Evolutionary conservation across 2,113 vertebrate genomes (phyloP).

Genomic region (Theristicus caerulescens): DNA sequence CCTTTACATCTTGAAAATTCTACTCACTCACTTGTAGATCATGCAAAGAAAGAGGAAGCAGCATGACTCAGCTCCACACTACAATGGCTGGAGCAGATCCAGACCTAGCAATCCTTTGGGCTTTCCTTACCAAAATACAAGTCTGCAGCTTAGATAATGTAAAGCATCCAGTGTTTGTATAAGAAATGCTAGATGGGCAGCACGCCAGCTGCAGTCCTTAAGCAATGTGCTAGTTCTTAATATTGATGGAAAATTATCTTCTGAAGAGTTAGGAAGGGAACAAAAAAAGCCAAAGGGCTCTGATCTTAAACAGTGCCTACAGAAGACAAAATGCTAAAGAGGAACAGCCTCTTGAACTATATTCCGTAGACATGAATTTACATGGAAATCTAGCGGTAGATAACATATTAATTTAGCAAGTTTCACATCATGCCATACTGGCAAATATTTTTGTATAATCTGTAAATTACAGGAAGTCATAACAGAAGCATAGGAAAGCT

Average conservation of each 20-base stretch:
- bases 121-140: constrained; percentile 59
- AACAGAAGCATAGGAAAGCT: background rate
- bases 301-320: background rate
- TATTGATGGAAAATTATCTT: background rate
- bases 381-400: background rate
- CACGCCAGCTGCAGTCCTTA: constrained; percentile 18
- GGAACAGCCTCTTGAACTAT: background rate
- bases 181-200: constrained; percentile 37
- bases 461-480: background rate
- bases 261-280: background rate
- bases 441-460: background rate
- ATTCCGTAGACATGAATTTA: background rate
- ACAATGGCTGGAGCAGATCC: constrained; percentile 59
- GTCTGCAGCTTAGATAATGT: constrained; percentile 26
- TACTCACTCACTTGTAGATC: constrained; percentile 15
- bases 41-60: constrained; percentile 48
- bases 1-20: constrained; percentile 33
- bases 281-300: background rate
- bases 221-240: background rate
- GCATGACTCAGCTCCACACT: constrained; percentile 63
- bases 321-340: background rate
- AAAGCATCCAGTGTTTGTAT: constrained; percentile 27
- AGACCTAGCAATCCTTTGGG: constrained; percentile 39
- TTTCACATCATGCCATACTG: background rate
- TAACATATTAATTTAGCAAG: background rate